Percentiles rank a stretch among this genome's conserved stretches.
These are phyloP conservation scores for Apocheima hispidaria DNA, from an alignment of 2,888 invertebrate genomes.

Conservation along the genomic window DNA sequence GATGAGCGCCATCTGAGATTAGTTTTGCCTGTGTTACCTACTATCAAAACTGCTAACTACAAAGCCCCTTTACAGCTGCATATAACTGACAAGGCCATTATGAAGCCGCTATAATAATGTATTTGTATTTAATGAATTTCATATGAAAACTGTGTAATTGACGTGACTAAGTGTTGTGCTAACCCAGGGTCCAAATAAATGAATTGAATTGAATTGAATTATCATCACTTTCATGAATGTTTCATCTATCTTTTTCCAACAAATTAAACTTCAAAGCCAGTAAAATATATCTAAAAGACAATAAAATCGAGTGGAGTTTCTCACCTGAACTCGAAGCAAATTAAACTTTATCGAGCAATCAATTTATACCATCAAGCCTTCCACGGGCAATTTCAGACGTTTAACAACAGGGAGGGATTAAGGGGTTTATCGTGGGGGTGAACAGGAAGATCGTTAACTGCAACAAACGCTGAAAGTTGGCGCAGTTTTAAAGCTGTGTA, in stretches of 20 bases:
- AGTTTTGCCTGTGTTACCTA: too few relatives aligned
- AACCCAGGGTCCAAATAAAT: too few relatives aligned
- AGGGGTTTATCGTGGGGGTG: neutral
- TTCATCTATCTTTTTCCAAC: conserved; percentile 24
- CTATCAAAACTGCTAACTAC: too few relatives aligned
- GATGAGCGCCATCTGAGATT: too few relatives aligned
- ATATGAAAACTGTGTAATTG: too few relatives aligned
- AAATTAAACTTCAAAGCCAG: conserved; percentile 24
- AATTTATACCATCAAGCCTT: conserved; percentile 45
- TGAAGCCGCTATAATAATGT: too few relatives aligned
- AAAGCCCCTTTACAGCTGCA: too few relatives aligned
- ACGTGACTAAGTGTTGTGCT: too few relatives aligned
- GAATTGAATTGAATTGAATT: too few relatives aligned
- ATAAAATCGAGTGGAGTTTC: conserved; percentile 34
- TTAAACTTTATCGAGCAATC: conserved; percentile 47
- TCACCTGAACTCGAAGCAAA: conserved; percentile 39
- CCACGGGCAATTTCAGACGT: conserved; percentile 39
- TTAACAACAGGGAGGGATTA: conserved; percentile 25
- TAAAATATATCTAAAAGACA: conserved; percentile 30
- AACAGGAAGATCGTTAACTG: neutral
- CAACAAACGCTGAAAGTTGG: neutral
- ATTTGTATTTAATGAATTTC: too few relatives aligned
- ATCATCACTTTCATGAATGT: neutral
- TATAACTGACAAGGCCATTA: too few relatives aligned
- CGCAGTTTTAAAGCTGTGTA: neutral